Conservation (phyloP, 2,888 invertebrate species). For the Trimorus sp. region DNA sequence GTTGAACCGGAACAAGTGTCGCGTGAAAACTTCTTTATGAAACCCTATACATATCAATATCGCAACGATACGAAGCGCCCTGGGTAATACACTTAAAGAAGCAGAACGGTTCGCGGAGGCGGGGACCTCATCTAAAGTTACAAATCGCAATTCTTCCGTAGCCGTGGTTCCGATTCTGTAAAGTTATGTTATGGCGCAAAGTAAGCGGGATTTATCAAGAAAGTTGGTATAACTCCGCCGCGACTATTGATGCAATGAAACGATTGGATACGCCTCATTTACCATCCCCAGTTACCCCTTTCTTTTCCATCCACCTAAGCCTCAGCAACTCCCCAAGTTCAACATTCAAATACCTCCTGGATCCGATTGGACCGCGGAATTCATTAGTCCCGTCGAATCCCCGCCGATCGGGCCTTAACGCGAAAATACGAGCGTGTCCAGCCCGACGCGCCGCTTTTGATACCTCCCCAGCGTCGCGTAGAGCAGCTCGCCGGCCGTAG, state of each 20-base stretch:
- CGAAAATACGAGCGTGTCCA: conserved; percentile 73
- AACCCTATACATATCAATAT: conserved; percentile 59
- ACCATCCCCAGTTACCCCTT: conserved; percentile 70
- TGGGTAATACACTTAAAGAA: conserved; percentile 73
- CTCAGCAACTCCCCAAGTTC: not conserved
- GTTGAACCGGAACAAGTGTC: conserved; percentile 50
- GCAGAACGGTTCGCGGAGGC: conserved; percentile 61
- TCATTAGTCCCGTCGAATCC: not conserved
- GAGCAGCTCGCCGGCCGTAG: conserved; percentile 74
- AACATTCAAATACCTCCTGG: too few relatives aligned
- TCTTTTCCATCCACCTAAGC: conserved; percentile 53
- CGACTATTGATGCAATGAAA: conserved; percentile 82
- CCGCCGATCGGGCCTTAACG: conserved; percentile 73
- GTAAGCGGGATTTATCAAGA: conserved; percentile 82
- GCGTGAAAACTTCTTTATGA: conserved; percentile 50
- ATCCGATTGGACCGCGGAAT: not conserved
- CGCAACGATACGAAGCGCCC: conserved; percentile 64
- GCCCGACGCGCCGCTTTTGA: conserved; percentile 75
- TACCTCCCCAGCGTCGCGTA: conserved; percentile 79
- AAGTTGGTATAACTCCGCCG: conserved; percentile 81
- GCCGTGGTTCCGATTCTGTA: conserved; percentile 81
- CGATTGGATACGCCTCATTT: conserved; percentile 81
- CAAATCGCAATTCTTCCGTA: conserved; percentile 82
- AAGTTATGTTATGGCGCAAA: conserved; percentile 82
- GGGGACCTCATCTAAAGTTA: conserved; percentile 81